Evolutionary conservation across 2,797 vertebrate species (phyloP).

Genomic region (Spatula clypeata): DNA sequence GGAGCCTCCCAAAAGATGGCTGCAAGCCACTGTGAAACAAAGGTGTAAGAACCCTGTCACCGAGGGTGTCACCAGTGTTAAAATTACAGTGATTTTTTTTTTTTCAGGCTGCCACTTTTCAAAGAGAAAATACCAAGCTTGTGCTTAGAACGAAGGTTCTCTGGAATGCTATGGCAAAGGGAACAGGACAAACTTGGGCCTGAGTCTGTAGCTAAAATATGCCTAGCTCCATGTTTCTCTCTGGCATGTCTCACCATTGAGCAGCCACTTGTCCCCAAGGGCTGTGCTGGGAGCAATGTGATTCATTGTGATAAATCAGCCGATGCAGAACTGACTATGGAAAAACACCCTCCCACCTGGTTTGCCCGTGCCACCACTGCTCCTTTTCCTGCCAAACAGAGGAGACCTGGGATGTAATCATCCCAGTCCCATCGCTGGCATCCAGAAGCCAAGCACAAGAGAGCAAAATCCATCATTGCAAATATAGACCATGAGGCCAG

Average conservation of each 20-base stretch:
- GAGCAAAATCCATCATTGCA: neutral
- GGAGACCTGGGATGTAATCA: fast-evolving
- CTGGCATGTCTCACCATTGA: fast-evolving
- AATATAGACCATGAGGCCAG: neutral
- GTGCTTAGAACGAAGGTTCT: neutral
- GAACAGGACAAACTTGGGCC: fast-evolving
- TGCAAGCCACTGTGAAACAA: neutral
- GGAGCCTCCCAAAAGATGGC: neutral
- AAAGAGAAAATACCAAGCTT: neutral
- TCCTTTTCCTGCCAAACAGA: neutral
- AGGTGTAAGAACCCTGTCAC: neutral
- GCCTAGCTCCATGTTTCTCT: neutral
- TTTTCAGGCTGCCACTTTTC: neutral
- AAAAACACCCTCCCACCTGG: neutral
- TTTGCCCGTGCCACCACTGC: fast-evolving
- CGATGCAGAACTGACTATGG: neutral
- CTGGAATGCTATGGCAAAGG: neutral
- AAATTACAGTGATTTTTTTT: neutral
- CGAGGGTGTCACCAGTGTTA: neutral
- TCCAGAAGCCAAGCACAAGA: neutral
- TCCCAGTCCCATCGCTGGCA: neutral
- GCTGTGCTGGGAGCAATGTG: neutral
- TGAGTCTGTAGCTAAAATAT: neutral
- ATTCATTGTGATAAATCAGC: neutral
- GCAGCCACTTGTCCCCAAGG: neutral